Conservation (phyloP, 2,888 invertebrate species). For the Sarcophaga variegata region DNA sequence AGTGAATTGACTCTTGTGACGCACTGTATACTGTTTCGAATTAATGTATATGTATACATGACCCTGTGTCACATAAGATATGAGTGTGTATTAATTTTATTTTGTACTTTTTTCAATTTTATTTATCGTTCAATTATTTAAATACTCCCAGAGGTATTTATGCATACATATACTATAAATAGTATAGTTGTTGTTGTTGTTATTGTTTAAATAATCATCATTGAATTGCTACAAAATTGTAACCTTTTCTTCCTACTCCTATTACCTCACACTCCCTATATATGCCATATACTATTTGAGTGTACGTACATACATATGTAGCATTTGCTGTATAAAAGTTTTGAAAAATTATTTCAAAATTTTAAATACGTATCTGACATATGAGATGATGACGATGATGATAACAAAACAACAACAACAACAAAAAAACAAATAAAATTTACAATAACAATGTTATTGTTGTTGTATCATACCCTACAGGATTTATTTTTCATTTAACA, state of each 20-base stretch:
- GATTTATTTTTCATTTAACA: neutral
- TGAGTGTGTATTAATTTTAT: neutral
- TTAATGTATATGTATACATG: no score
- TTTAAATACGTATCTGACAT: conserved; percentile 43
- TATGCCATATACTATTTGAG: neutral
- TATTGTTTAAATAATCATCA: neutral
- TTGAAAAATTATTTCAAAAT: conserved; percentile 2
- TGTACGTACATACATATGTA: no score
- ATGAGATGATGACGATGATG: conserved; percentile 45
- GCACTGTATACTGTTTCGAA: neutral
- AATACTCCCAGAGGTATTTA: conserved; percentile 41
- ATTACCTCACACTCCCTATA: neutral
- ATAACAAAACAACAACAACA: conserved; percentile 1
- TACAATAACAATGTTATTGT: neutral
- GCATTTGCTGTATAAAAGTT: no score
- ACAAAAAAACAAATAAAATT: neutral
- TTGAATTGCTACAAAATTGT: neutral
- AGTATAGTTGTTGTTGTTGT: neutral
- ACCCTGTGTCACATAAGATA: no score
- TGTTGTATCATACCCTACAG: no score
- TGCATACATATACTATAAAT: neutral
- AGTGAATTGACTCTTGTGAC: neutral
- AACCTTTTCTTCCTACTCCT: neutral
- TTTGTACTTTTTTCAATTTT: neutral
- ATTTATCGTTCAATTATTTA: conserved; percentile 12